These are phyloP conservation scores for Thripadectes ignobilis DNA, from an alignment of 2,797 vertebrate species.

Conservation along the genomic window DNA sequence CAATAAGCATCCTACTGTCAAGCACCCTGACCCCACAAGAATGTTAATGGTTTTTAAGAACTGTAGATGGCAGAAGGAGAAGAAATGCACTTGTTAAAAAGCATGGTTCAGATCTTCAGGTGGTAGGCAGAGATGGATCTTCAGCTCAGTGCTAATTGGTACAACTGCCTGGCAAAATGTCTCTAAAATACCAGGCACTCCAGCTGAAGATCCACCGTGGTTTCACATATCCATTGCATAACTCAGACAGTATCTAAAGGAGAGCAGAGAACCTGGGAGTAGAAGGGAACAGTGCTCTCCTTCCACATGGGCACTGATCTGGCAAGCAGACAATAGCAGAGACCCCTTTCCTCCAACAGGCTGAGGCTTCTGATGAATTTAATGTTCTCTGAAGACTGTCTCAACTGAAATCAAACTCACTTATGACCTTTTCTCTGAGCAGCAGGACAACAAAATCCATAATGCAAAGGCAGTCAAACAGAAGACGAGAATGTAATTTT, in stretches of 20 bases:
- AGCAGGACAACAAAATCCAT: slow-evolving; percentile 43
- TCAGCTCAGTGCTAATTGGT: not conserved
- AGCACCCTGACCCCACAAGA: not conserved
- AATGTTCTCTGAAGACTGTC: slow-evolving; percentile 4
- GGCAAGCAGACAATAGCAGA: not conserved
- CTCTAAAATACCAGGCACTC: not conserved
- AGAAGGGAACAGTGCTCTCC: accelerated
- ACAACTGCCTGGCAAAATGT: not conserved
- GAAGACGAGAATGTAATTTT: not conserved
- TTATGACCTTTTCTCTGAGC: slow-evolving; percentile 45
- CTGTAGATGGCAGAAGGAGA: not conserved
- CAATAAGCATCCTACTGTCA: not conserved
- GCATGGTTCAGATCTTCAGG: not conserved
- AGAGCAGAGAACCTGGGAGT: not conserved
- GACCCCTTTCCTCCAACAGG: not conserved
- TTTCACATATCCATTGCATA: not conserved
- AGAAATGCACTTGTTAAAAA: not conserved
- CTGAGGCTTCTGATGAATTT: slow-evolving; percentile 4
- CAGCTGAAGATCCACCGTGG: not conserved
- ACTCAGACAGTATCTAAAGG: not conserved
- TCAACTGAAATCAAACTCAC: slow-evolving; percentile 51
- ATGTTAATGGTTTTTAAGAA: not conserved
- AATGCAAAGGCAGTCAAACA: slow-evolving; percentile 13
- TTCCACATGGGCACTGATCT: not conserved
- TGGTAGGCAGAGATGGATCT: not conserved